Evolutionary conservation across 2,113 vertebrate genomes (phyloP).

Genomic region (Laticauda colubrina): DNA sequence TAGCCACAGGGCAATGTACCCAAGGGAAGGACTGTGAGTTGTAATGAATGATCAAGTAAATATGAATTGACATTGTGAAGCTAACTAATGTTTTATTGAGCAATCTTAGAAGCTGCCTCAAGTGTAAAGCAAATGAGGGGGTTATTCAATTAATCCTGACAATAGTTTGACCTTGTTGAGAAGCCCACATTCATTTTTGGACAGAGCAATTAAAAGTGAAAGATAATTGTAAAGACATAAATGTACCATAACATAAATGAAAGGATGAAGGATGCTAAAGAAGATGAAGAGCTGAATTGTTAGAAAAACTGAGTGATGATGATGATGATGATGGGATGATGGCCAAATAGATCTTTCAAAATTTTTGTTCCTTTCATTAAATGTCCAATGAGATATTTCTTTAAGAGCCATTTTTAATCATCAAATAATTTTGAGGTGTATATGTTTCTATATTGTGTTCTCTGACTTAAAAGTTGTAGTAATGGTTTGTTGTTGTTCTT

Average conservation of each 20-base stretch:
- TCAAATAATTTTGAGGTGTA: neutral
- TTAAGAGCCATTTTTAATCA: neutral
- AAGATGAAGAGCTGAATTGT: neutral
- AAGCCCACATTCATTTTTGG: neutral
- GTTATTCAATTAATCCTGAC: conserved; percentile 27
- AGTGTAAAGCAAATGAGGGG: conserved; percentile 16
- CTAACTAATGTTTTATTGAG: conserved; percentile 14
- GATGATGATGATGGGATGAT: no score
- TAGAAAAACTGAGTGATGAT: neutral
- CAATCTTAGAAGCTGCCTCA: neutral
- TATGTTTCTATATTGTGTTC: neutral
- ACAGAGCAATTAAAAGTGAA: conserved; percentile 11
- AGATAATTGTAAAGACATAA: neutral
- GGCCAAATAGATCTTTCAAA: neutral
- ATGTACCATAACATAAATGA: neutral
- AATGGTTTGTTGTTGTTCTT: neutral
- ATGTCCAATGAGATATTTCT: neutral
- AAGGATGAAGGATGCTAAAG: neutral
- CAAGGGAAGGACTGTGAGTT: conserved; percentile 3
- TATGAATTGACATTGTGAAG: conserved; percentile 18
- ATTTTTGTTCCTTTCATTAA: neutral
- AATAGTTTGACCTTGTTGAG: conserved; percentile 11
- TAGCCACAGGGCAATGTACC: neutral
- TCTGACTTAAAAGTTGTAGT: neutral
- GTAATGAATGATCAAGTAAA: conserved; percentile 7